Evolutionary conservation across 1,140 invertebrate genomes (phyloP), one percentile per base, ranked within the genome.

Genomic region (Nasonia longicornis): DNA sequence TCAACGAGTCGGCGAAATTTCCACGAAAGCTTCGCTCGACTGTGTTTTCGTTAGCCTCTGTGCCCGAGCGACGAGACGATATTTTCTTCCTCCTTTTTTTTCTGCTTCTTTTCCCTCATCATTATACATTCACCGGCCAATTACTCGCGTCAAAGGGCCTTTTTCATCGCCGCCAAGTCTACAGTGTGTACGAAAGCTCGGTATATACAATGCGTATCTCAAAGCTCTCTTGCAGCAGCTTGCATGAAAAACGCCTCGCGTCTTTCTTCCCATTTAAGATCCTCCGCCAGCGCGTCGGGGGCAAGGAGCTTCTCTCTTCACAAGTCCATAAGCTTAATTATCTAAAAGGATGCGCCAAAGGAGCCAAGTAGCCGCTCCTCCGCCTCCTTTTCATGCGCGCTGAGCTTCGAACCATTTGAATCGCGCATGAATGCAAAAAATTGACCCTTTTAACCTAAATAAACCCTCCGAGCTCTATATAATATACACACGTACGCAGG

Each of bases 371-470:
- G 52, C 16, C 3, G n/a, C 64, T n/a, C 26, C 10, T 67, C 26
- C 26, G 26, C 26, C 26, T 67, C 64, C 29, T 67, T 64, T 67
- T 67, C 64, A 29, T 31, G 64, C 2, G 14, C 58, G 69, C 35
- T 14, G 10, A 58, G 58, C 52, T 26, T 26, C 74, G 52, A 35
- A 64, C 11, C 12, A 64, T 64, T 64, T 76, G n/a, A 31, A 74
- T 52, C n/a, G 38, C 72, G n/a, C 26, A 42, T 8, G 16, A 71
- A 70, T 20, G 26, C 14, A 20, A 64, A 76, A 64, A 76, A 64
- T 63, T 64, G 29, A 64, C 10, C 74, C 48, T 76, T 64, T 76
- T 76, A 76, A 64, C 74, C 74, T 76, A 76, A 76, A 76, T 66
- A 14, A 35, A 35, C 8, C 38, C 10, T 7, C 38, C 7, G 38